Conservation (phyloP, 2,888 invertebrate genomes). For the Pelosia muscerda region DNA sequence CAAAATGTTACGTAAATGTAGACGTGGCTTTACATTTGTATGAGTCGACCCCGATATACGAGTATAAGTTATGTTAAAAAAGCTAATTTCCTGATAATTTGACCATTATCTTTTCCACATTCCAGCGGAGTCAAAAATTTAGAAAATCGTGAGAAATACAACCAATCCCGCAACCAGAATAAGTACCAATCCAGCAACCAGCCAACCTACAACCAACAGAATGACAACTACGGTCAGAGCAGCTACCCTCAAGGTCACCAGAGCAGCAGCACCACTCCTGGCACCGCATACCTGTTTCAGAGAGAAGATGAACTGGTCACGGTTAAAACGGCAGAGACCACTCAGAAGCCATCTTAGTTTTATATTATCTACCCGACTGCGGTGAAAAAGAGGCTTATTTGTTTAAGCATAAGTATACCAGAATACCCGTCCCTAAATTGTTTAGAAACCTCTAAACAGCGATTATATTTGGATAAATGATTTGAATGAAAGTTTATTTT, state of each 20-base stretch:
- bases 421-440: neutral
- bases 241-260: conserved; percentile 50
- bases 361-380: conserved; percentile 16
- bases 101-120: conserved; percentile 27
- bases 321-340: conserved; percentile 71
- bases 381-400: neutral
- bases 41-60: no score
- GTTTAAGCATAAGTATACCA: neutral
- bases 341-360: conserved; percentile 66
- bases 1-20: no score
- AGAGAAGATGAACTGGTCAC: conserved; percentile 80
- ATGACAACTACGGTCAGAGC: conserved; percentile 43
- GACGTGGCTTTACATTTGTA: no score
- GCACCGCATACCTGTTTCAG: conserved; percentile 86
- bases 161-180: conserved; percentile 52
- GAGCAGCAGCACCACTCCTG: conserved; percentile 76
- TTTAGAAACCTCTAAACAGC: neutral
- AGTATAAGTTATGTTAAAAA: no score
- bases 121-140: conserved; percentile 67
- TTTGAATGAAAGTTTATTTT: no score
- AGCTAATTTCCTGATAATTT: no score
- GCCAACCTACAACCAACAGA: conserved; percentile 44
- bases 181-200: conserved; percentile 48
- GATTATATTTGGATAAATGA: no score
- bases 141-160: conserved; percentile 57